Base-by-base conservation (phyloP, 2,113 vertebrate species). In the Holacanthus passer region DNA sequence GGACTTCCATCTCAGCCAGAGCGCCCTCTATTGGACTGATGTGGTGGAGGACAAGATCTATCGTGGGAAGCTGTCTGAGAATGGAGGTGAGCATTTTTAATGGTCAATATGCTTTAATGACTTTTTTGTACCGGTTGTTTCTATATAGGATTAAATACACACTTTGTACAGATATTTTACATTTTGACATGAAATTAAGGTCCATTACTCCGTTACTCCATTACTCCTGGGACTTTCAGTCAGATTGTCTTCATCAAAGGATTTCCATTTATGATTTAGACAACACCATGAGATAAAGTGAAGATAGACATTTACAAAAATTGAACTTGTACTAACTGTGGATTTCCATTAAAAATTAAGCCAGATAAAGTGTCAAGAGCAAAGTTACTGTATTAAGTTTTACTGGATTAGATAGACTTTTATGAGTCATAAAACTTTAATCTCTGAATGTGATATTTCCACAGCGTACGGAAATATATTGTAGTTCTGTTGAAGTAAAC, bases 41-140 rank as follows among this genome's bases (percentile, higher is more conserved):
- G 98, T 99, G 88, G 98, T 99, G 77, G 98, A 99, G 91, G 98
- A 99, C 93, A 99, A 99, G 89, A 99, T 99, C 90, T 99, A 99
- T 91, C 95, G 97, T 2, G 98, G 98, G 9, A 99, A 98, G 81
- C 95, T 99, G 50, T 97, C 97, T 6, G 98, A 99, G 90, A 99
- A 97, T 0, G 98, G 98, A 83, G 98, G 98, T 99, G 76, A 9
- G 91, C 3, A 6, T 5, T 41, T 22, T 24, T 14, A 45, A 69
- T 37, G 24, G 24, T 74, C 11, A 22, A 1, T 47, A 10, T 52
- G 10, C 16, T 64, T 41, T 3, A 52, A 63, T 27, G 0, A 13
- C 4, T 60, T 31, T n/a, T 27, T 53, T n/a, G 50, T 16, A 31
- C 32, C 11, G 29, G 60, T 13, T 70, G 10, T 31, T 29, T 19